phyloP scores from a whole-genome alignment of 2,888 invertebrate genomes.

The Macropis europaea region DNA sequence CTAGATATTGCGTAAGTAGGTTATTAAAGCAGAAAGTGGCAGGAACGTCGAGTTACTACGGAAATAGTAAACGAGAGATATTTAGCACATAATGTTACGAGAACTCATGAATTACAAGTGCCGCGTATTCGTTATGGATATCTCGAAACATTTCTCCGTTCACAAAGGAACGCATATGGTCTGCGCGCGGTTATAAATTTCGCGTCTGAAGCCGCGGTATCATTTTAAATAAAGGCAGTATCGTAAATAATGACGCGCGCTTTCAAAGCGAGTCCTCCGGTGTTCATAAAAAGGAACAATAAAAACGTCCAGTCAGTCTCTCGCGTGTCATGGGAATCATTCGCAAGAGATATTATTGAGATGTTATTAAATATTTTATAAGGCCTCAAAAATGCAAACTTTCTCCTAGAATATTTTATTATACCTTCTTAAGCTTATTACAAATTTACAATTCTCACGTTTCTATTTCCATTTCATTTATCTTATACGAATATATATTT shows the following conservation, averaged over 20 bases:
- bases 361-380: slow-evolving; percentile 8
- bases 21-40: slow-evolving; percentile 4
- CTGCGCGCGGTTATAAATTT: slow-evolving; percentile 43
- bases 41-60: neutral
- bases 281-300: slow-evolving; percentile 28
- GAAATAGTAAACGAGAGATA: slow-evolving; percentile 30
- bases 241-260: slow-evolving; percentile 45
- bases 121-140: slow-evolving; percentile 44
- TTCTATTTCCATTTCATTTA: too few relatives aligned
- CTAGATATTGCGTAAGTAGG: neutral
- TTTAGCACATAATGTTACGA: slow-evolving; percentile 46
- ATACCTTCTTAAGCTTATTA: too few relatives aligned
- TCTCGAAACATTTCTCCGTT: slow-evolving; percentile 24
- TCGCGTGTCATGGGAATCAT: slow-evolving; percentile 1
- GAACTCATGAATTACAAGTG: slow-evolving; percentile 45
- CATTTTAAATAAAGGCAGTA: slow-evolving; percentile 43
- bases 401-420: too few relatives aligned
- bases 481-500: too few relatives aligned
- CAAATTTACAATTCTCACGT: too few relatives aligned
- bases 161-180: slow-evolving; percentile 37
- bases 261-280: slow-evolving; percentile 30
- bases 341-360: neutral
- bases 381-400: too few relatives aligned
- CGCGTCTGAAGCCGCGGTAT: slow-evolving; percentile 40
- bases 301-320: slow-evolving; percentile 15